Conservation (phyloP, 2,888 invertebrate species). For the Panorpa germanica region DNA sequence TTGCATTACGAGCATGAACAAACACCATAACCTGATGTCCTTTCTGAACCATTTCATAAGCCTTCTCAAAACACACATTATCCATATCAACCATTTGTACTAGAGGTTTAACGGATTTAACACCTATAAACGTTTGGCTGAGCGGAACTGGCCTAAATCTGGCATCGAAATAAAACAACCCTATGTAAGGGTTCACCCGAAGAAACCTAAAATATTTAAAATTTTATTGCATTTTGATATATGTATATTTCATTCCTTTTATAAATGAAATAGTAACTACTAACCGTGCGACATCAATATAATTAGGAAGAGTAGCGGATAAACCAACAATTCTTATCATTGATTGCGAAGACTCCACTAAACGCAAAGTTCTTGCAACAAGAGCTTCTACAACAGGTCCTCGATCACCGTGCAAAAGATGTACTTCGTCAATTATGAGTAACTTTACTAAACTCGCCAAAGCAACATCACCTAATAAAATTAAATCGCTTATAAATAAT, state of each 20-base stretch:
- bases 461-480: slow-evolving; percentile 56
- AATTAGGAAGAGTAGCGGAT: slow-evolving; percentile 95
- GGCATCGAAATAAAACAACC: slow-evolving; percentile 86
- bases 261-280: too few species aligned
- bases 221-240: not conserved
- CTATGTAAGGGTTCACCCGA: slow-evolving; percentile 78
- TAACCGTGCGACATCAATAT: slow-evolving; percentile 75
- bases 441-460: slow-evolving; percentile 79
- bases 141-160: slow-evolving; percentile 91
- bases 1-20: slow-evolving; percentile 95
- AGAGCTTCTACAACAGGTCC: slow-evolving; percentile 96
- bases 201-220: slow-evolving; percentile 40
- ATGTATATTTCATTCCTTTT: slow-evolving; percentile 1
- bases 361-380: slow-evolving; percentile 85
- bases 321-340: slow-evolving; percentile 95
- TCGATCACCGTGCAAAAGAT: slow-evolving; percentile 88
- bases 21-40: slow-evolving; percentile 98
- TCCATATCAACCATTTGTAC: slow-evolving; percentile 67
- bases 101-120: slow-evolving; percentile 43
- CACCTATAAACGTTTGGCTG: slow-evolving; percentile 77
- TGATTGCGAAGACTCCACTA: slow-evolving; percentile 76
- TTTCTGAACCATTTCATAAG: slow-evolving; percentile 61
- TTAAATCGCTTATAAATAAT: slow-evolving; percentile 8
- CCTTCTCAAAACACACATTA: slow-evolving; percentile 82
- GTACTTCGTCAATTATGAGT: slow-evolving; percentile 93